Base-by-base conservation (phyloP, 1,140 invertebrate species). In the Ylistrum balloti region DNA sequence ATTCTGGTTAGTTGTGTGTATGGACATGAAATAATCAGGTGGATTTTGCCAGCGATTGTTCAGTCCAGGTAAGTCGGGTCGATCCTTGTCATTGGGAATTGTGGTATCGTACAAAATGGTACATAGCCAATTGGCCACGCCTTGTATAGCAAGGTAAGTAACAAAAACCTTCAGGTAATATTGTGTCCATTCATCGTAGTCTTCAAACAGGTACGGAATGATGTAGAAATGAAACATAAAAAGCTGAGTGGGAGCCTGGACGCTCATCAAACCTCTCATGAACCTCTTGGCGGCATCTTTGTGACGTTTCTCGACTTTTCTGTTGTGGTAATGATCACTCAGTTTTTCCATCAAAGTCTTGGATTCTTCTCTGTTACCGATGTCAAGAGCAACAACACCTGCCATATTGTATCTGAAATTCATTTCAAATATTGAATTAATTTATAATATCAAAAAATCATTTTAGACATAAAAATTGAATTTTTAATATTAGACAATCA, bases 61-160 rank as follows among this genome's bases (percentile, higher is more conserved):
- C 11, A 87, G 33, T 22, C 86, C 33, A 10, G 85, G 33, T 5
- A 90, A 32, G 32, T 88, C 87, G 0, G 93, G 93, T 32, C 90
- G 88, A 91, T 94, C 94, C 13, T 86, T 91, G 33, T 90, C 89
- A 41, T 88, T 93, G 28, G 20, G 32, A 33, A 88, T 90, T 3
- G 20, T 33, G 32, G 92, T 56, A 38, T 90, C 86, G 89, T 93
- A 94, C 2, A 90, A 90, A 10, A 92, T 90, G 20, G 90, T 85
- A 85, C 93, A 94, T 9, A 93, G 86, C 88, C 90, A 95, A 88
- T 95, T 94, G 15, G 93, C 93, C 17, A 90, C n/a, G 33, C 86
- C 87, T 86, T 93, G 90, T 3, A 92, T 34, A 35, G 88, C 92
- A 0, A 92, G 0, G 85, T 93, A 93, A n/a, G 89, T 89, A 17